Conservation (phyloP, 2,113 vertebrate species). For the Puffinus mauretanicus region DNA sequence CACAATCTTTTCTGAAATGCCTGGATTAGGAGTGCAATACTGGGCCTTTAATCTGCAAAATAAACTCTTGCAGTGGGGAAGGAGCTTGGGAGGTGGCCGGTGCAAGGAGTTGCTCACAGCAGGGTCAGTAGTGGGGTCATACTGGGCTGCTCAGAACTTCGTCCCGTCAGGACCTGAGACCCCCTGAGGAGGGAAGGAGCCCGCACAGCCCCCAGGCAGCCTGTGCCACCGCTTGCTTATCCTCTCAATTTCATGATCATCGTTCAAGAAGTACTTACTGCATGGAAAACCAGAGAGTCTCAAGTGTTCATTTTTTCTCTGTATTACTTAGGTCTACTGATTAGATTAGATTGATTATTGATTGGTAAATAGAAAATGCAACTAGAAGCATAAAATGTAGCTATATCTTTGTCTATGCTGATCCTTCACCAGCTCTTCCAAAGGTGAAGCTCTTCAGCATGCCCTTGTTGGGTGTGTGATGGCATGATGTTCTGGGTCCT, state of each 20-base stretch:
- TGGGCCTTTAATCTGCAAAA: not conserved
- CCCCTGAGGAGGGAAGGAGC: accelerated
- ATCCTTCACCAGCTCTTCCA: not conserved
- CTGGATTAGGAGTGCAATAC: not conserved
- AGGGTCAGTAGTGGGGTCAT: not conserved
- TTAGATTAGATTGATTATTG: not conserved
- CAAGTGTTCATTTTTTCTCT: not conserved
- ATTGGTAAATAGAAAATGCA: not conserved
- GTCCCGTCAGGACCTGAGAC: accelerated
- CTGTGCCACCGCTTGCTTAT: not conserved
- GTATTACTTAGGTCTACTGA: not conserved
- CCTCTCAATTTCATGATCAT: not conserved
- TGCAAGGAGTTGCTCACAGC: not conserved
- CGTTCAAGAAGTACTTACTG: not conserved
- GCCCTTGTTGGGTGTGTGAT: not conserved
- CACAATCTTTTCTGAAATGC: not conserved
- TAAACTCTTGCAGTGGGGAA: not conserved
- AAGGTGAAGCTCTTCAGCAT: not conserved
- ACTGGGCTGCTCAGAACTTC: not conserved
- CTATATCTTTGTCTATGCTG: not conserved
- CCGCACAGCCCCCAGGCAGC: not conserved
- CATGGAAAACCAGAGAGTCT: not conserved
- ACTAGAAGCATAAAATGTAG: not conserved
- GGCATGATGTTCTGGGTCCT: not conserved
- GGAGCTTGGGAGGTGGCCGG: not conserved